phyloP scores from a whole-genome alignment of 53 echinoderm and acorn worm species.

The Patiria pectinifera region DNA sequence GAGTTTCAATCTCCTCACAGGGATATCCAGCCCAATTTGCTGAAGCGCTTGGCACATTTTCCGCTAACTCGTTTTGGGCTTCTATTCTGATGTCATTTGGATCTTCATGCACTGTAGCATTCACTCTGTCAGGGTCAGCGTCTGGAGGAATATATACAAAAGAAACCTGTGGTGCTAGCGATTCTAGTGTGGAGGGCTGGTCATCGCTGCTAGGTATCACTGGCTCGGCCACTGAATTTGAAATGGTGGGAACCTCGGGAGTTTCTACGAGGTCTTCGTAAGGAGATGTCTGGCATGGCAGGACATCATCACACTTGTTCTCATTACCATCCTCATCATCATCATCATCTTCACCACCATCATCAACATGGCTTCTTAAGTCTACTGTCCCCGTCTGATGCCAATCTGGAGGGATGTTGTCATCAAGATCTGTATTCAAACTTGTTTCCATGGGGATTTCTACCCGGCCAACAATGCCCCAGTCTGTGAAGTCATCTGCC shows the following conservation, averaged over 20 bases:
- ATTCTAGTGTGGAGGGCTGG: background rate
- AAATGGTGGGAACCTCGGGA: background rate
- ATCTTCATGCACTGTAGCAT: background rate
- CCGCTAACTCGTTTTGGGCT: background rate
- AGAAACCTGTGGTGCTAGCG: background rate
- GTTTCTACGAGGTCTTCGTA: background rate
- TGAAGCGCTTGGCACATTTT: background rate
- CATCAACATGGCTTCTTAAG: background rate
- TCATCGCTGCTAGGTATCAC: background rate
- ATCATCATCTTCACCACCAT: background rate
- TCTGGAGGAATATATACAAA: background rate
- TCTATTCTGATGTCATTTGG: background rate
- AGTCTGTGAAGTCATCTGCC: background rate
- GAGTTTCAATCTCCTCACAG: background rate
- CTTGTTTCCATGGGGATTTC: slow-evolving; percentile 7
- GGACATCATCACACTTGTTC: background rate
- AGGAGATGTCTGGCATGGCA: background rate
- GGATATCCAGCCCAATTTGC: background rate
- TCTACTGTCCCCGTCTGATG: background rate
- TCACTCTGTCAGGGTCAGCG: background rate
- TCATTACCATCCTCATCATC: background rate
- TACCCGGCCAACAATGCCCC: background rate
- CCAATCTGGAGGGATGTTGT: background rate
- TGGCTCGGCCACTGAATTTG: background rate
- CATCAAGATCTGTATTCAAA: background rate